Percentiles rank a stretch among this genome's conserved stretches.
phyloP scores from a whole-genome alignment of 2,113 vertebrate genomes.

The Bos taurus region ARS-UCD2.0 NC_037341.1:62428501-62429000 shows the following conservation, averaged over 20 bases:
- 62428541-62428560: background rate
- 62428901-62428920: background rate
- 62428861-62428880: background rate
- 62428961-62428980: background rate
- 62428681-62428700: background rate
- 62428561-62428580: background rate
- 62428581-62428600: background rate
- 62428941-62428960: background rate
- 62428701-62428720: background rate
- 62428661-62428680: background rate
- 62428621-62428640: rapidly evolving
- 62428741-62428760: background rate
- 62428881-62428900: background rate
- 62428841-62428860: background rate
- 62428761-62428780: background rate
- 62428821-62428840: background rate
- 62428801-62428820: background rate
- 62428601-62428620: background rate
- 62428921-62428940: background rate
- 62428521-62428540: background rate
- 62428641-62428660: no score
- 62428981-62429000: background rate
- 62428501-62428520: background rate
- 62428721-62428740: background rate
- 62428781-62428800: background rate